Evolutionary conservation across 2,797 vertebrate species (phyloP).

Genomic region (Alectoris magna): DNA sequence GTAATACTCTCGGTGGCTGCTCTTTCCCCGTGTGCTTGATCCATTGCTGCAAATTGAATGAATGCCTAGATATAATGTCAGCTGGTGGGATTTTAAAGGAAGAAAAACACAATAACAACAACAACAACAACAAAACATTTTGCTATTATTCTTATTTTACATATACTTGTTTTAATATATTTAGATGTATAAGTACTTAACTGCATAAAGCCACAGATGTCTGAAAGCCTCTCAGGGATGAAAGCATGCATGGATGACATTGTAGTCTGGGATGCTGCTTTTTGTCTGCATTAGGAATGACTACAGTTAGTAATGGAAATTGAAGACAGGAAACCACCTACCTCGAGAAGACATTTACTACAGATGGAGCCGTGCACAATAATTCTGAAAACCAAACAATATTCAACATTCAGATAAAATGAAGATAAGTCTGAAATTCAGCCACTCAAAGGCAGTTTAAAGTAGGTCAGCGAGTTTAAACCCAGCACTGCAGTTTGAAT

Average conservation of each 20-base stretch:
- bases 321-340: slow-evolving; percentile 60
- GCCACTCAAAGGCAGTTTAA: slow-evolving; percentile 28
- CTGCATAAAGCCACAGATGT: slow-evolving; percentile 26
- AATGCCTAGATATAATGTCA: background rate
- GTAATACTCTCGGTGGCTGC: background rate
- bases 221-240: background rate
- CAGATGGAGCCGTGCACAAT: background rate
- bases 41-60: background rate
- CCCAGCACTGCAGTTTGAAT: slow-evolving; percentile 28
- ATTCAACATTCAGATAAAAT: slow-evolving; percentile 33
- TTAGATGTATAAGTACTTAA: slow-evolving; percentile 29
- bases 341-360: background rate
- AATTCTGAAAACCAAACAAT: slow-evolving; percentile 43
- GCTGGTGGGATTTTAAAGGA: background rate
- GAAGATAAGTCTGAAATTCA: slow-evolving; percentile 47
- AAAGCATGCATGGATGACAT: background rate
- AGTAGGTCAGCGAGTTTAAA: slow-evolving; percentile 64
- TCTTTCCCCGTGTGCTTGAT: background rate
- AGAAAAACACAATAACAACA: background rate
- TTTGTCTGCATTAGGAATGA: background rate
- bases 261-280: background rate
- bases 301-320: slow-evolving; percentile 30
- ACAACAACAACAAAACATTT: background rate
- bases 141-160: background rate
- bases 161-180: background rate